These are phyloP conservation scores for Drosophila anomelani DNA, from an alignment of 2,888 invertebrate species.

Conservation along the genomic window DNA sequence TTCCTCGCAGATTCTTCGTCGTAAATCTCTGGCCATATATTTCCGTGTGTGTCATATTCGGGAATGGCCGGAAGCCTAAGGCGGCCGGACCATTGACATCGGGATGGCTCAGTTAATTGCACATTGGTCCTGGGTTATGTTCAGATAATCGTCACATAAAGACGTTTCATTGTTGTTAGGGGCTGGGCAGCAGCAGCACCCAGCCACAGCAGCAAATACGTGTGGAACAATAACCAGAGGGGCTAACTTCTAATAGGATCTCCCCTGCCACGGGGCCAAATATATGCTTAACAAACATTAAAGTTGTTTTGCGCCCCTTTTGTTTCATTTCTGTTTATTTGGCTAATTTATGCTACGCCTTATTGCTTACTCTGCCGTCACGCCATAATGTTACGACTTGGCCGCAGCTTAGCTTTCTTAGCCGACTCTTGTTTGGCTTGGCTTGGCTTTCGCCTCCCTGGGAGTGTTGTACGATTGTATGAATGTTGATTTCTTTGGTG, in stretches of 20 bases:
- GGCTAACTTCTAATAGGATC: conserved; percentile 24
- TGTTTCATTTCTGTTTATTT: conserved; percentile 67
- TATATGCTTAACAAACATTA: conserved; percentile 70
- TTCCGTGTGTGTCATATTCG: conserved; percentile 32
- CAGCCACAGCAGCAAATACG: conserved; percentile 25
- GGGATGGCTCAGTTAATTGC: conserved; percentile 67
- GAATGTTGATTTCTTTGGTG: conserved; percentile 26
- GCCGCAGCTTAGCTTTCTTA: conserved; percentile 45
- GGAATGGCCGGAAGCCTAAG: neutral
- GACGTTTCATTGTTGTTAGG: conserved; percentile 67
- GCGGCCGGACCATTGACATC: conserved; percentile 29
- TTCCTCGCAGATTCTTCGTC: conserved; percentile 1
- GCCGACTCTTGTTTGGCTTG: conserved; percentile 26
- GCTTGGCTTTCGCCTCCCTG: conserved; percentile 14
- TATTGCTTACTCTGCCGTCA: conserved; percentile 75
- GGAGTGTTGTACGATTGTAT: conserved; percentile 41
- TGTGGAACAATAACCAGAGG: conserved; percentile 37
- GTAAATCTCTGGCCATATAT: conserved; percentile 39
- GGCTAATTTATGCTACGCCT: conserved; percentile 77
- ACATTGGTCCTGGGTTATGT: conserved; percentile 63
- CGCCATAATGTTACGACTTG: conserved; percentile 69
- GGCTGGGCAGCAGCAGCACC: conserved; percentile 37
- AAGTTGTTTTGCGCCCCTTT: conserved; percentile 63
- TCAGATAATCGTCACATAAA: conserved; percentile 76
- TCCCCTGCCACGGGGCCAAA: neutral